Percentiles rank a stretch among this genome's conserved stretches.
Conservation (phyloP, 2,113 vertebrate genomes). For the Hyperoodon ampullatus region DNA sequence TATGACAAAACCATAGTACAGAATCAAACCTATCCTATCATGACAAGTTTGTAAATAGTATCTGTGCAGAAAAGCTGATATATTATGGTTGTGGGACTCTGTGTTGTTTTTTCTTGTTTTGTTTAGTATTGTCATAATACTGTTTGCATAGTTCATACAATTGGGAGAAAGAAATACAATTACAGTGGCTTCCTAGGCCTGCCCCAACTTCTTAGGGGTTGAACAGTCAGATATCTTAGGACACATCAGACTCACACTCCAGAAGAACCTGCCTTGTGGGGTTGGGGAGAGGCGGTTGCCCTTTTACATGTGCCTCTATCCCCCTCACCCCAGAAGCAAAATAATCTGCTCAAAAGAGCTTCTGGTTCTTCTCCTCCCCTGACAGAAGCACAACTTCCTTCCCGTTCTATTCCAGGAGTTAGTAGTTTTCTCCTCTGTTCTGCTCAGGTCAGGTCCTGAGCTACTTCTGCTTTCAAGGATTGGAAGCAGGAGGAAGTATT, state of each 20-base stretch:
- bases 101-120: neutral
- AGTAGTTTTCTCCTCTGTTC: neutral
- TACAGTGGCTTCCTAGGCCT: neutral
- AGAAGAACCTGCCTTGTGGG: neutral
- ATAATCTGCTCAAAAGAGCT: neutral
- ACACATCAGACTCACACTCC: neutral
- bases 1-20: neutral
- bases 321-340: neutral
- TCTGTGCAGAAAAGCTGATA: neutral
- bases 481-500: neutral
- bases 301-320: neutral
- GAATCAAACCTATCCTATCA: neutral
- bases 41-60: neutral
- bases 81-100: neutral
- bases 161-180: neutral
- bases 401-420: neutral
- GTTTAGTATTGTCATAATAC: neutral
- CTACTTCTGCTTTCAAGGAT: slow-evolving; percentile 32
- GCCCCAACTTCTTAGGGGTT: neutral
- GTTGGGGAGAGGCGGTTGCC: neutral
- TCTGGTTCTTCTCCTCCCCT: neutral
- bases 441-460: neutral
- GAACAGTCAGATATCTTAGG: neutral
- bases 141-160: neutral
- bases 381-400: neutral